phyloP scores from a whole-genome alignment of 2,113 vertebrate species.

The Poecile atricapillus region DNA sequence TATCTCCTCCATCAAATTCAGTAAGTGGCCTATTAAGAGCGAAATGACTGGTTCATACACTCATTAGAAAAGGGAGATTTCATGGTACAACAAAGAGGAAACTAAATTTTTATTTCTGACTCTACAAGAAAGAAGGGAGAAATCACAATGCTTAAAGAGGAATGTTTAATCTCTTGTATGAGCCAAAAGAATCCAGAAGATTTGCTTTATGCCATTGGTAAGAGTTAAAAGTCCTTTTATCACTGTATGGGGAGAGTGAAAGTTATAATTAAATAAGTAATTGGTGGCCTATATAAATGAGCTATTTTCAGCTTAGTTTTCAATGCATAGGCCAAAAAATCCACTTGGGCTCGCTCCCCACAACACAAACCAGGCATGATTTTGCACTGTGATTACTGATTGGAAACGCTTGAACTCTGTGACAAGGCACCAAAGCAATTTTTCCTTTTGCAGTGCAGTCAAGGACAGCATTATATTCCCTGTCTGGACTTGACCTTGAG shows the following conservation, averaged over 20 bases:
- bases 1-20: constrained; percentile 69
- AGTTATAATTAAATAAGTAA: background rate
- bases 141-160: constrained; percentile 9
- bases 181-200: background rate
- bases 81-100: constrained; percentile 47
- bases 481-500: background rate
- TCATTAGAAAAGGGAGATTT: constrained; percentile 66
- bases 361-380: background rate
- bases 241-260: background rate
- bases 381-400: background rate
- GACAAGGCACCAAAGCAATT: background rate
- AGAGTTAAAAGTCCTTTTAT: background rate
- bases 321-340: background rate
- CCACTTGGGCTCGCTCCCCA: background rate
- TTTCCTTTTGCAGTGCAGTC: background rate
- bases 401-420: background rate
- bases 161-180: background rate
- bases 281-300: background rate
- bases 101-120: constrained; percentile 20
- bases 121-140: constrained; percentile 5
- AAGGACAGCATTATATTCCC: background rate
- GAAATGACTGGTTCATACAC: constrained; percentile 64
- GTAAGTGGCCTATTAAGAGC: constrained; percentile 64
- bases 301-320: background rate
- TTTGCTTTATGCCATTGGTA: background rate